Percentiles rank a stretch among this genome's conserved stretches.
phyloP scores from a whole-genome alignment of 2,888 invertebrate genomes.

The Cosmia pyralina region DNA sequence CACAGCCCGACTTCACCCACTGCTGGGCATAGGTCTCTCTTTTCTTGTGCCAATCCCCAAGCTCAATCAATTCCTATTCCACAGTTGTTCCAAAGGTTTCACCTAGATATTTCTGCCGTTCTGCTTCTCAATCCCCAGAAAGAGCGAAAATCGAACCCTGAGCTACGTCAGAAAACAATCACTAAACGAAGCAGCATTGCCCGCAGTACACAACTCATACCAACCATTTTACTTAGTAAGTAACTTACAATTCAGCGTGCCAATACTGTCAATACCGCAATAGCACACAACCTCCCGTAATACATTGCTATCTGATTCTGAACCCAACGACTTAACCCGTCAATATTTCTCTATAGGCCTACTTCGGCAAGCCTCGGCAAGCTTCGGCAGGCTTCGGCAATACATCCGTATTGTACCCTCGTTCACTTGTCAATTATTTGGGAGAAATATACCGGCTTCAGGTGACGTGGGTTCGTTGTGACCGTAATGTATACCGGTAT shows the following conservation, averaged over 20 bases:
- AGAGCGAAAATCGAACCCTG: not conserved
- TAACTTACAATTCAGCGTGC: not conserved
- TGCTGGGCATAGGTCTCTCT: too few species aligned
- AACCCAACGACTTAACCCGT: constrained; percentile 60
- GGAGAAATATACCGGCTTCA: constrained; percentile 58
- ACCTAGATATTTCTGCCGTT: too few species aligned
- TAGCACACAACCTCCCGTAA: not conserved
- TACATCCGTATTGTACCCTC: constrained; percentile 76
- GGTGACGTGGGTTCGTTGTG: constrained; percentile 43
- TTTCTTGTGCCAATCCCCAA: too few species aligned
- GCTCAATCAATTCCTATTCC: too few species aligned
- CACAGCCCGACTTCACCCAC: too few species aligned
- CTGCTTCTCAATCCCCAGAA: too few species aligned
- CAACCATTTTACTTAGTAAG: constrained; percentile 13
- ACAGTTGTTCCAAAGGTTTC: too few species aligned
- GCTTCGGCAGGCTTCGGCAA: constrained; percentile 41
- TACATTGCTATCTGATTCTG: constrained; percentile 24
- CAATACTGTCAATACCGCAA: constrained; percentile 8
- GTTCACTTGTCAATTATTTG: constrained; percentile 84
- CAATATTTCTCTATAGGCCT: constrained; percentile 68
- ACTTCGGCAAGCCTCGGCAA: constrained; percentile 34
- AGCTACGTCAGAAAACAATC: not conserved
- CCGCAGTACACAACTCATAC: not conserved
- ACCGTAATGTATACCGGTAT: constrained; percentile 22
- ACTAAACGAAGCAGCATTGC: not conserved